A percentile compares a stretch with the other conserved stretches of the same genome.
Conservation (phyloP, 1,140 invertebrate genomes). For the Cotesia typhae region DNA sequence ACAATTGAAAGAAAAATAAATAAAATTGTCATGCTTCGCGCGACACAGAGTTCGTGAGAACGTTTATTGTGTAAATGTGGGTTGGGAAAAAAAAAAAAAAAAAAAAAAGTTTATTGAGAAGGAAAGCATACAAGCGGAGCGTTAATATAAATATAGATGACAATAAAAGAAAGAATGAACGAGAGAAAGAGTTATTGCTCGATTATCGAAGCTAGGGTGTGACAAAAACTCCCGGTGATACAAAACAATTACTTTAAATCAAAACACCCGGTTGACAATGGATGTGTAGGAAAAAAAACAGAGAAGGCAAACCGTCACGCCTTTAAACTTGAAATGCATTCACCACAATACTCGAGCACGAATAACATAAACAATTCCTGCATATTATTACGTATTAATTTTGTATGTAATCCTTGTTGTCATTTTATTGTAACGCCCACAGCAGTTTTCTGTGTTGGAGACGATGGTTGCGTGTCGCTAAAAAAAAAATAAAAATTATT, state of each 20-base stretch:
- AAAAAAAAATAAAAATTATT: neutral
- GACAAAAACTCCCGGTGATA: slow-evolving; percentile 15
- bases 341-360: neutral
- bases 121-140: no score
- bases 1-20: neutral
- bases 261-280: neutral
- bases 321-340: slow-evolving; percentile 18
- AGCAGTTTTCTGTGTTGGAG: neutral
- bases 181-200: slow-evolving; percentile 10
- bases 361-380: neutral
- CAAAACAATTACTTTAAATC: slow-evolving; percentile 4
- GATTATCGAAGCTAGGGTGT: slow-evolving; percentile 7
- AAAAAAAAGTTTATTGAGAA: neutral
- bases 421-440: neutral
- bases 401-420: slow-evolving; percentile 1
- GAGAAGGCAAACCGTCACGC: neutral
- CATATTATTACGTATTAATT: neutral
- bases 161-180: neutral
- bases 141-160: no score
- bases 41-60: neutral
- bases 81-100: neutral
- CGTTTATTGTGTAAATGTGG: neutral
- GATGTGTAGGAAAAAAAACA: neutral
- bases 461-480: neutral
- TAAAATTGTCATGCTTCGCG: slow-evolving; percentile 11